Base-by-base conservation (phyloP, 1,140 invertebrate genomes). In the Batillaria attramentaria region DNA sequence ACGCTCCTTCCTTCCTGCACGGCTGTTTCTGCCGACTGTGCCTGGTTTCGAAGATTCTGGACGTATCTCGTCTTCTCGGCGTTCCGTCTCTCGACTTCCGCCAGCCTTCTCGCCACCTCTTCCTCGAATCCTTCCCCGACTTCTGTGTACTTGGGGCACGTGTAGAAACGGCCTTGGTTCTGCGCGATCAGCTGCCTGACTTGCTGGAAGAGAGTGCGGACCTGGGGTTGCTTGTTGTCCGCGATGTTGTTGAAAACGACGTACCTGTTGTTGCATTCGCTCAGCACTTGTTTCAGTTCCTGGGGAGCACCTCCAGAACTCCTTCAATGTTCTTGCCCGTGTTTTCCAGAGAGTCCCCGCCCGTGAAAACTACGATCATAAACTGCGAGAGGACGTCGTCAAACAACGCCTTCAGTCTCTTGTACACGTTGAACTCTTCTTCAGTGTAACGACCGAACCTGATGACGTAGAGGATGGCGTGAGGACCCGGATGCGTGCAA, bases 191-290 rank as follows among this genome's bases (percentile, higher is more conserved):
- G n/a, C 35, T 24, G 2, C 20, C 43, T 28, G 0, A 73, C 72
- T 46, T 54, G 10, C 31, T 24, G 46, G 10, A 73, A 50, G 1
- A 73, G 46, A 3, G 5, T 2, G 35, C 57, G 46, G 1, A 73
- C 72, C 72, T 73, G 72, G 13, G 31, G 31, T 35, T 39, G 31
- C 3, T 42, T 24, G 72, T 73, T 20, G 43, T 28, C n/a, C 31
- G 72, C 72, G 31, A 60, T 73, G 72, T 73, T 73, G 72, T 73
- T 41, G 72, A 73, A 73, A 1, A 73, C 41, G 35, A 57, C 46
- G 24, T 46, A 60, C 8, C 72, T 42, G 41, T 73, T 42, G 5
- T 35, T 46, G 46, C 50, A 73, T 2, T 50, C 72, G 1, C 31
- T 46, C 0, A 73, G 10, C 33, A 73, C 33, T 31, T 73, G 18